Evolutionary conservation across 2,113 vertebrate species (phyloP), one percentile per base, ranked within the genome.

Genomic region (Paracanthobrama guichenoti): DNA sequence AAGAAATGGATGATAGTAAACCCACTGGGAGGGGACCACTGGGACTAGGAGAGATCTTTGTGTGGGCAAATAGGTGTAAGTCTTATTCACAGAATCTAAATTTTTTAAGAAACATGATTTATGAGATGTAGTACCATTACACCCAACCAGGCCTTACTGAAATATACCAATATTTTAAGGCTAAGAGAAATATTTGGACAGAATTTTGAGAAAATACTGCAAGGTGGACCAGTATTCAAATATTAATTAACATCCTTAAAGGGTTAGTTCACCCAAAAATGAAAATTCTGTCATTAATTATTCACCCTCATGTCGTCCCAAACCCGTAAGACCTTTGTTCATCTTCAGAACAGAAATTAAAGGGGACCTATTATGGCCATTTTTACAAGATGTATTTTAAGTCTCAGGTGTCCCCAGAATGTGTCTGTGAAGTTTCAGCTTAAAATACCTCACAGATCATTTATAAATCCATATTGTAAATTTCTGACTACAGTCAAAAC

Each of bases 21-120:
- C 87, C 87, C 89, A 69, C 84, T 84, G 81, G 90, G 90, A 87
- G 84, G 83, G 90, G 90, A 92, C 93, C 92, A 93, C 81, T 88
- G 90, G 91, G 89, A 85, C 81, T 85, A 81, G 71, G 81, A 86
- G 88, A 85, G 81, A 84, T 20, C 35, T 74, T n/a, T 64, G 42
- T 24, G 39, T 44, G 78, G 42, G 42, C 80, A 69, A 83, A 46
- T 4, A 69, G 46, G 28, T 69, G 24, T 22, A 81, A 39, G 77
- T 69, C 28, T 39, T 83, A 59, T 84, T 66, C 20, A 79, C 26
- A 6, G 46, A 26, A 80, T 57, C 46, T 46, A 67, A 81, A 85
- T 79, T 69, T 48, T 76, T 77, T 28, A 16, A 24, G 26, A 88
- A 71, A 84, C 72, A 42, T 67, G 76, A 80, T 74, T 88, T 71